Evolutionary conservation across 1,140 invertebrate genomes (phyloP).

Genomic region (Pseudomyrmex sp.): DNA sequence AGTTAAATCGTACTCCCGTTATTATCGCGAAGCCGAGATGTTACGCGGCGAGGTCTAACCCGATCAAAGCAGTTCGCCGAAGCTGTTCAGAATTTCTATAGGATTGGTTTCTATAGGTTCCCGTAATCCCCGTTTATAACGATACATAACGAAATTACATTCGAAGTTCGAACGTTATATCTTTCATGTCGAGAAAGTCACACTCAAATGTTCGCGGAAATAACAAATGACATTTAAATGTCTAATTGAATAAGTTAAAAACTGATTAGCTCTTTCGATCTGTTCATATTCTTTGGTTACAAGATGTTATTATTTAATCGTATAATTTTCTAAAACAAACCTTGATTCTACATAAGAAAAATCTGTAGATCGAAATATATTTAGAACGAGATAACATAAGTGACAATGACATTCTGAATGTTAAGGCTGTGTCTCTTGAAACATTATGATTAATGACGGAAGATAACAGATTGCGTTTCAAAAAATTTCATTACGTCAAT

Average conservation of each 20-base stretch:
- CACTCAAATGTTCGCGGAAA: neutral
- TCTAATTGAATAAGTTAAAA: too few species aligned
- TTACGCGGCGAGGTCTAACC: slow-evolving; percentile 66
- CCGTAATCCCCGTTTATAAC: neutral
- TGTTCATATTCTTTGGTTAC: too few species aligned
- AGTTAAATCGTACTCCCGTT: slow-evolving; percentile 74
- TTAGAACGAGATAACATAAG: neutral
- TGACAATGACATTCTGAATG: neutral
- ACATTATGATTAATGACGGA: neutral
- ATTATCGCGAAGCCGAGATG: slow-evolving; percentile 72
- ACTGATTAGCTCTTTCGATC: too few species aligned
- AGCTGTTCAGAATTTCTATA: slow-evolving; percentile 66
- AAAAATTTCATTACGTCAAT: slow-evolving; percentile 40
- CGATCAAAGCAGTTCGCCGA: slow-evolving; percentile 68
- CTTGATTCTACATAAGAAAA: too few species aligned
- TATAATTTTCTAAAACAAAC: too few species aligned
- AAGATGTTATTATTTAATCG: too few species aligned
- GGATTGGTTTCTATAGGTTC: slow-evolving; percentile 60
- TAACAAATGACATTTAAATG: neutral
- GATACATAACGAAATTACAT: slow-evolving; percentile 37
- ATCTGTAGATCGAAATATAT: neutral
- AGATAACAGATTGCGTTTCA: neutral
- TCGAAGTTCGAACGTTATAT: neutral
- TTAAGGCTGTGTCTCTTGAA: too few species aligned
- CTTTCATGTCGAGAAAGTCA: neutral